phyloP scores from a whole-genome alignment of 2,888 invertebrate species.

The Andrena haemorrhoa region DNA sequence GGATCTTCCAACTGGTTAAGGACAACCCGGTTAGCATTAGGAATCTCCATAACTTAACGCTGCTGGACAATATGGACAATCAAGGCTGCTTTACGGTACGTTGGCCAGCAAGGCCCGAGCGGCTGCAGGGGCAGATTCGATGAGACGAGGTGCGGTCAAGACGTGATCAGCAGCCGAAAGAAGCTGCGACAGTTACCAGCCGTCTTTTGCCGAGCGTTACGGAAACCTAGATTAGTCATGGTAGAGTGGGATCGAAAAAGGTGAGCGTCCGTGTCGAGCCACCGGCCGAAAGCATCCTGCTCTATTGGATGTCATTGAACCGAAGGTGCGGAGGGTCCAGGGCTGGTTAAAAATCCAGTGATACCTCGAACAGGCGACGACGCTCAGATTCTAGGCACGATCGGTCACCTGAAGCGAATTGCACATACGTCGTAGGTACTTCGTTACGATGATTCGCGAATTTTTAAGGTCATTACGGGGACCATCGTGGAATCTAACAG shows the following conservation, averaged over 20 bases:
- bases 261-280: constrained; percentile 19
- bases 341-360: constrained; percentile 54
- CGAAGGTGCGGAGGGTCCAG: neutral
- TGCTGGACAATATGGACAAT: constrained; percentile 83
- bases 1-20: constrained; percentile 39
- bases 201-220: constrained; percentile 73
- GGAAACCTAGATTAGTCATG: constrained; percentile 79
- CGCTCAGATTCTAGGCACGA: constrained; percentile 64
- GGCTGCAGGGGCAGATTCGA: constrained; percentile 68
- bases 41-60: constrained; percentile 80
- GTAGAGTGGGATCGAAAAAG: constrained; percentile 46
- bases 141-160: constrained; percentile 81
- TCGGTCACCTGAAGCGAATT: constrained; percentile 66
- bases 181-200: constrained; percentile 82
- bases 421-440: constrained; percentile 60
- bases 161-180: constrained; percentile 82
- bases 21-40: constrained; percentile 67
- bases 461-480: constrained; percentile 49
- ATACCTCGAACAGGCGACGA: constrained; percentile 1
- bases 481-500: neutral
- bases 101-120: constrained; percentile 69
- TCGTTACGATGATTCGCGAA: constrained; percentile 63
- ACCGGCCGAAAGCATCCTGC: constrained; percentile 37
- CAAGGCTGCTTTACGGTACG: constrained; percentile 82
- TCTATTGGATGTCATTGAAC: constrained; percentile 52